Conservation (phyloP, 1,140 invertebrate genomes). For the Metaphire vulgaris region DNA sequence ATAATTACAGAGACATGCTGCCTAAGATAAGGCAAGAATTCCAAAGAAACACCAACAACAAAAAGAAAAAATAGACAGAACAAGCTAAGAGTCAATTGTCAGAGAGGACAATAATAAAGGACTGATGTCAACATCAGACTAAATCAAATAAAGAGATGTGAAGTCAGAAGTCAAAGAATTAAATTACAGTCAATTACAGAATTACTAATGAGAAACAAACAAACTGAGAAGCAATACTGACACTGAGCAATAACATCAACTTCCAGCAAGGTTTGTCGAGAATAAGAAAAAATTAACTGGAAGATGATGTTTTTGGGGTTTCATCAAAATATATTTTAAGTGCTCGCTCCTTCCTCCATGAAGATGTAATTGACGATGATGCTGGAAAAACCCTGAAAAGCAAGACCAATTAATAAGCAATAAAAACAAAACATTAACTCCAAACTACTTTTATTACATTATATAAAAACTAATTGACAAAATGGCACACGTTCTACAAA, state of each 20-base stretch:
- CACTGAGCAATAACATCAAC: too few relatives aligned
- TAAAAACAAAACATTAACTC: not conserved
- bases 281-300: too few relatives aligned
- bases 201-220: not conserved
- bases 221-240: too few relatives aligned
- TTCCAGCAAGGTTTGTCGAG: too few relatives aligned
- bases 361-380: slow-evolving; percentile 41
- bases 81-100: not conserved
- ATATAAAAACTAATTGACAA: too few relatives aligned
- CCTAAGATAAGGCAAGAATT: not conserved
- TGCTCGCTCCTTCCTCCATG: slow-evolving; percentile 62
- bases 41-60: not conserved
- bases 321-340: slow-evolving; percentile 67
- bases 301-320: not conserved
- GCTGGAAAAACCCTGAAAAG: not conserved
- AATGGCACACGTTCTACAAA: too few relatives aligned
- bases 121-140: not conserved
- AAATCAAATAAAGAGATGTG: not conserved
- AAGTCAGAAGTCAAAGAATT: not conserved
- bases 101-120: not conserved
- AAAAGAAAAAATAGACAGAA: not conserved
- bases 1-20: too few relatives aligned
- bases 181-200: not conserved
- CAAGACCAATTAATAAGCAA: not conserved
- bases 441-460: too few relatives aligned